These are phyloP conservation scores for Oophaga pumilio DNA, from an alignment of 2,113 vertebrate species.

Conservation along the genomic window DNA sequence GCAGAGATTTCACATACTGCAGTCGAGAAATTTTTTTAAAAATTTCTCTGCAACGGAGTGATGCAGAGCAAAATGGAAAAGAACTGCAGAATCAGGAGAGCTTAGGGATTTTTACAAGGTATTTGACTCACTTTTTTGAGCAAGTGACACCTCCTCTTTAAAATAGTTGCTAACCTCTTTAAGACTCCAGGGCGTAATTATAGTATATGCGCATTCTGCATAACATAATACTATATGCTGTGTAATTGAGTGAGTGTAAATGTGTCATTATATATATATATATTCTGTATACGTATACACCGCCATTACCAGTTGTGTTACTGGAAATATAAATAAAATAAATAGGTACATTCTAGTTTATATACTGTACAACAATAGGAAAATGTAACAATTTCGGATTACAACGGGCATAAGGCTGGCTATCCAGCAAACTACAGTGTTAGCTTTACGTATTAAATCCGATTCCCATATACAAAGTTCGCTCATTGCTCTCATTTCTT, in stretches of 20 bases:
- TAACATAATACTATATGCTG: neutral
- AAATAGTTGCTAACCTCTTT: neutral
- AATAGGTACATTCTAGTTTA: neutral
- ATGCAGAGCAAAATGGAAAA: too few relatives aligned
- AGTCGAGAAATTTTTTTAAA: too few relatives aligned
- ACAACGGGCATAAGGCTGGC: neutral
- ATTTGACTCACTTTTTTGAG: too few relatives aligned
- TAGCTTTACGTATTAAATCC: neutral
- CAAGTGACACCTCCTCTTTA: too few relatives aligned
- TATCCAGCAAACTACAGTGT: neutral
- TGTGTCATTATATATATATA: neutral
- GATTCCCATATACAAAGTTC: neutral
- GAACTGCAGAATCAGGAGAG: too few relatives aligned
- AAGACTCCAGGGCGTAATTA: neutral
- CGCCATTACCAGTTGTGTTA: neutral
- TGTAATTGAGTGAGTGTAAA: neutral
- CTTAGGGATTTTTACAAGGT: too few relatives aligned
- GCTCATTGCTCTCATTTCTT: neutral
- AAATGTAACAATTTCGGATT: neutral
- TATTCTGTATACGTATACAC: neutral
- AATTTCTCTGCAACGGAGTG: too few relatives aligned
- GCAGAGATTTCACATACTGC: too few relatives aligned
- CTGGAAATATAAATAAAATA: neutral
- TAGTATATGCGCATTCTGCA: neutral
- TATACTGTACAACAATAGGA: constrained; percentile 14